Evolutionary conservation across 2,888 invertebrate genomes (phyloP).

Genomic region (Chironomus riparius): DNA sequence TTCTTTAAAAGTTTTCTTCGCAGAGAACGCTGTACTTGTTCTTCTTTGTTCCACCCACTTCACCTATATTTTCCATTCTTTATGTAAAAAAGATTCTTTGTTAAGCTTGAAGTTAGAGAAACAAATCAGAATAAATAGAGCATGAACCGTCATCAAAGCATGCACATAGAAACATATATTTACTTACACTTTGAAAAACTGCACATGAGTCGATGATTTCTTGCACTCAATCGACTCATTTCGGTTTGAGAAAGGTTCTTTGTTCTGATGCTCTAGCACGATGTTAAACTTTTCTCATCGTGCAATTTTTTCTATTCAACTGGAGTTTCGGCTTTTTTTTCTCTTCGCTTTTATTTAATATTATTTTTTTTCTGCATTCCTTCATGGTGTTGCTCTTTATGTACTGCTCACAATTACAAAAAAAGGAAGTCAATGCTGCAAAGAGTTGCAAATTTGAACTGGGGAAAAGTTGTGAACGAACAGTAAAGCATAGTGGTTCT

Average conservation of each 20-base stretch:
- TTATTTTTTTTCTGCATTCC: not conserved
- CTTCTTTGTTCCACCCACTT: not conserved
- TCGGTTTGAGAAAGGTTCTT: not conserved
- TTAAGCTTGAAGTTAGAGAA: not conserved
- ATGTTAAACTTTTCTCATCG: not conserved
- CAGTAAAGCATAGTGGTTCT: not conserved
- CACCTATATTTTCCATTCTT: conserved; percentile 4
- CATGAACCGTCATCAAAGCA: conserved; percentile 7
- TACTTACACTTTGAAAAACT: not conserved
- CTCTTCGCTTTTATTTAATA: too few species aligned
- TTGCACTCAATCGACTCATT: not conserved
- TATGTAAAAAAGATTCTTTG: not conserved
- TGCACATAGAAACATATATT: not conserved
- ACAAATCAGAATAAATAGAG: conserved; percentile 14
- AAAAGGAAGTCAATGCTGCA: not conserved
- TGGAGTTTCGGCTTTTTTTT: not conserved
- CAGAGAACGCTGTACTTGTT: not conserved
- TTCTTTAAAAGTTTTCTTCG: not conserved
- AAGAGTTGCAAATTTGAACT: not conserved
- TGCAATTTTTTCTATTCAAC: not conserved
- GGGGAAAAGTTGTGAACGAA: not conserved
- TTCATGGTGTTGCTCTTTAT: not conserved
- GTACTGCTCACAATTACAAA: not conserved
- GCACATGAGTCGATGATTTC: conserved; percentile 15
- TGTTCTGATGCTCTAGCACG: not conserved